Base-by-base conservation (phyloP, 1,140 invertebrate species). In the Potamilus streckersoni region DNA sequence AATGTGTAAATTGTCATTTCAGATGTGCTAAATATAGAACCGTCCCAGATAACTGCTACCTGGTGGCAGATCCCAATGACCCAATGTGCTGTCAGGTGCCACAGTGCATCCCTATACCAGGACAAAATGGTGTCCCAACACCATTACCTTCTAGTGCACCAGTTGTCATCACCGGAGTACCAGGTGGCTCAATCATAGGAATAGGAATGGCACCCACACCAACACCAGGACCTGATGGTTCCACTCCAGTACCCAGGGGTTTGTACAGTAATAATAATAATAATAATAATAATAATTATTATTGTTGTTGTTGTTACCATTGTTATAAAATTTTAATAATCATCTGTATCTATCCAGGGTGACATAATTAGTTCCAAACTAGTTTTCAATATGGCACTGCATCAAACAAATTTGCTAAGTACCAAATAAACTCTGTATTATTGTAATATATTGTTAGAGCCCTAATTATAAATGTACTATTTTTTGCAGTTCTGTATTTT, bases 31-130 rank as follows among this genome's bases (percentile, higher is more conserved):
- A 71, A 31, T 86, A 81, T 75, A 31, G 71, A 62, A 80, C 70
- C 20, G 60, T 86, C 14, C 83, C 85, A 27, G 38, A 63, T 49
- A 67, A 74, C 11, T 86, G 85, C 64, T 79, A 76, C 15, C 65
- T 84, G 71, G 81, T 83, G 61, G 79, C 82, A 20, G 82, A 83
- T 59, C 84, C 82, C 31, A 81, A 82, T 49, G 84, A 83, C 57
- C 84, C 84, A 27, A 38, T 70, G 5, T 85, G 84, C 38, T 85
- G 82, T 71, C 64, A 83, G 69, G 82, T 85, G 49, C 82, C 82
- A 31, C 79, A 85, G 73, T 83, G 82, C 79, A 71, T 83, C 55
- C 79, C 79, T 17, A 76, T 82, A 13, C 80, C 82, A 19, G 76
- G 78, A 0, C 80, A 78, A 61, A 60, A 79, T 63, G 71, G 75